These are phyloP conservation scores for Lasioglossum zephyrum DNA, from an alignment of 2,888 invertebrate genomes.

Conservation along the genomic window DNA sequence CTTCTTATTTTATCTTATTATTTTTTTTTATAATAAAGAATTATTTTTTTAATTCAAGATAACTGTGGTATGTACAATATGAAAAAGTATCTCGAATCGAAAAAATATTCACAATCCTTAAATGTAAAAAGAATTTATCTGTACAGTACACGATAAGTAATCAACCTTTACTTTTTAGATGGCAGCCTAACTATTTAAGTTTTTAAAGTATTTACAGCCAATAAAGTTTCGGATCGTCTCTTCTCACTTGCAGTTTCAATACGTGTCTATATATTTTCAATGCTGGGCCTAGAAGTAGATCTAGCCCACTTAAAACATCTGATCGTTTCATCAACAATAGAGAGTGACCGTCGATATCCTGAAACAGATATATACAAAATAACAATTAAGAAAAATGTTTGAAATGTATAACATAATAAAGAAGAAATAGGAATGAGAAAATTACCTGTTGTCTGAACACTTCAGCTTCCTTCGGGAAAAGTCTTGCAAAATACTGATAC, in stretches of 20 bases:
- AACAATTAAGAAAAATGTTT: constrained; percentile 14
- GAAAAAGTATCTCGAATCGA: constrained; percentile 67
- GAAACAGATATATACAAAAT: constrained; percentile 53
- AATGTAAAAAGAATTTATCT: constrained; percentile 44
- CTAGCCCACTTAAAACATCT: constrained; percentile 93
- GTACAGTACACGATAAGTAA: constrained; percentile 44
- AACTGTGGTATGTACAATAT: constrained; percentile 56
- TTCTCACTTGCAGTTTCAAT: constrained; percentile 91
- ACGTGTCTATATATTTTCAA: constrained; percentile 93
- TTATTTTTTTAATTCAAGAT: constrained; percentile 58
- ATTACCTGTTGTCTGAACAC: constrained; percentile 93
- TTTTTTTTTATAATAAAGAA: constrained; percentile 27
- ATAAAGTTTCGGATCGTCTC: constrained; percentile 90
- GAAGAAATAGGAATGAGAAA: constrained; percentile 8
- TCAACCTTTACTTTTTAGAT: constrained; percentile 27
- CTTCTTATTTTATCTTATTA: constrained; percentile 23
- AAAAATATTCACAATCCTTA: constrained; percentile 62
- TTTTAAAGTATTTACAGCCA: constrained; percentile 86
- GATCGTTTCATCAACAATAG: constrained; percentile 92
- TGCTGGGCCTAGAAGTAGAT: constrained; percentile 94
- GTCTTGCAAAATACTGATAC: constrained; percentile 90
- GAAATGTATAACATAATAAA: background rate
- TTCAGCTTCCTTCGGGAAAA: constrained; percentile 92
- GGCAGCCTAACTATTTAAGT: constrained; percentile 38
- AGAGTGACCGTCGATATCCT: constrained; percentile 97